Evolutionary conservation across 1,140 invertebrate species (phyloP).

Genomic region (Pseudomyrmex pallidus): DNA sequence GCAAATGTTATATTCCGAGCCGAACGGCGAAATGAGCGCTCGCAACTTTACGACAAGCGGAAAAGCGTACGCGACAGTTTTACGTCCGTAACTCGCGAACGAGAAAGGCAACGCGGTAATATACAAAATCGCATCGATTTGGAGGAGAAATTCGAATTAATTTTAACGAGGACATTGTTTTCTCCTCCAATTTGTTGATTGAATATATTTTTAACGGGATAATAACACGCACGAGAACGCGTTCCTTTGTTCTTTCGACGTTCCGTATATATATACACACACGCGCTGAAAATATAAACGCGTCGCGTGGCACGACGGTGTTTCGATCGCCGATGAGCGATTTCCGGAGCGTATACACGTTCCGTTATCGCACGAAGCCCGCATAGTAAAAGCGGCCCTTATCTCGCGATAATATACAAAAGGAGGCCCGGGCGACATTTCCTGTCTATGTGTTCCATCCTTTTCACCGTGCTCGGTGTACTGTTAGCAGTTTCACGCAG

Average conservation of each 20-base stretch:
- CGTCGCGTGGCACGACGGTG: conserved; percentile 26
- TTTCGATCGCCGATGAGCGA: conserved; percentile 33
- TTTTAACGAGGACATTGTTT: too few relatives aligned
- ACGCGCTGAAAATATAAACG: conserved; percentile 24
- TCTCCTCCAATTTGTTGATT: neutral
- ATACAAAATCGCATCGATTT: neutral
- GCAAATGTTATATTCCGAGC: conserved; percentile 5
- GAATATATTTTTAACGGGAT: neutral
- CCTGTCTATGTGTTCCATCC: conserved; percentile 50
- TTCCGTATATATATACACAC: too few relatives aligned
- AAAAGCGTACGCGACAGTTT: too few relatives aligned
- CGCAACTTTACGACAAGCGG: neutral
- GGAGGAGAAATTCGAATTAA: neutral
- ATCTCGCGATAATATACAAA: conserved; percentile 70
- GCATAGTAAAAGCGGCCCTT: conserved; percentile 64
- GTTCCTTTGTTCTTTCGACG: too few relatives aligned
- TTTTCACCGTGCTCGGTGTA: neutral
- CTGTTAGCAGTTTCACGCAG: conserved; percentile 55
- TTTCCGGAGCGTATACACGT: conserved; percentile 54
- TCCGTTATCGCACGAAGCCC: conserved; percentile 37
- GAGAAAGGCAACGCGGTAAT: too few relatives aligned
- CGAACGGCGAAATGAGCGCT: conserved; percentile 4
- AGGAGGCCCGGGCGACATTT: conserved; percentile 70
- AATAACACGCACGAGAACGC: too few relatives aligned
- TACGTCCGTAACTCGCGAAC: too few relatives aligned